These are phyloP conservation scores for Orcinus orca DNA, from an alignment of 2,113 vertebrate genomes.

Conservation along the genomic window DNA sequence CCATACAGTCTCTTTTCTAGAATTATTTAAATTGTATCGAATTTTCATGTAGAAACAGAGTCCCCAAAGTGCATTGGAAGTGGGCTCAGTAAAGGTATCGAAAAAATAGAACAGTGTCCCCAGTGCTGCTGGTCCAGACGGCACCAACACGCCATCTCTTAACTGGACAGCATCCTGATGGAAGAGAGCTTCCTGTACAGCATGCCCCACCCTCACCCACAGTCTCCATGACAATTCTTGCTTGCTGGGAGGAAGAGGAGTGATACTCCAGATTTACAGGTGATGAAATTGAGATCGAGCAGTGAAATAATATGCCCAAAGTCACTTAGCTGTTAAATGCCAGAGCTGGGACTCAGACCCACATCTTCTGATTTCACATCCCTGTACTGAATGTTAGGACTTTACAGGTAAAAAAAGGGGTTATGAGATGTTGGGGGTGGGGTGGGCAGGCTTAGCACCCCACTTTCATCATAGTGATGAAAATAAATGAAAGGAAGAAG, in stretches of 20 bases:
- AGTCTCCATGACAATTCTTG: not conserved
- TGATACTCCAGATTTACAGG: not conserved
- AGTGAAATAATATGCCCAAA: not conserved
- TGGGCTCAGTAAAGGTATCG: not conserved
- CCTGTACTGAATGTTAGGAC: not conserved
- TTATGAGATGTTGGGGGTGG: not conserved
- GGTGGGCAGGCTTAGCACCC: not conserved
- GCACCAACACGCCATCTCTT: not conserved
- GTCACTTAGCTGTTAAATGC: not conserved
- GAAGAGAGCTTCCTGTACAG: not conserved
- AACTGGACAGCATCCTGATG: not conserved
- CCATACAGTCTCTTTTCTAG: not conserved
- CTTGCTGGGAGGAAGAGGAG: not conserved
- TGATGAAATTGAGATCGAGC: not conserved
- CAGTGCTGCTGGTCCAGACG: not conserved
- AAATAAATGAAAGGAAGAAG: not conserved
- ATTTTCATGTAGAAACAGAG: not conserved
- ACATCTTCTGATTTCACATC: not conserved
- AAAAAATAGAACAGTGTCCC: not conserved
- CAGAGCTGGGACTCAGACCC: not conserved
- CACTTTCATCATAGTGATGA: not conserved
- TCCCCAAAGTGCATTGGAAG: not conserved
- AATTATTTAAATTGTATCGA: not conserved
- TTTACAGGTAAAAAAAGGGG: not conserved
- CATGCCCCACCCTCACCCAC: rapidly evolving